Conservation (phyloP, 2,888 invertebrate genomes). For the Cosmia trapezina region DNA sequence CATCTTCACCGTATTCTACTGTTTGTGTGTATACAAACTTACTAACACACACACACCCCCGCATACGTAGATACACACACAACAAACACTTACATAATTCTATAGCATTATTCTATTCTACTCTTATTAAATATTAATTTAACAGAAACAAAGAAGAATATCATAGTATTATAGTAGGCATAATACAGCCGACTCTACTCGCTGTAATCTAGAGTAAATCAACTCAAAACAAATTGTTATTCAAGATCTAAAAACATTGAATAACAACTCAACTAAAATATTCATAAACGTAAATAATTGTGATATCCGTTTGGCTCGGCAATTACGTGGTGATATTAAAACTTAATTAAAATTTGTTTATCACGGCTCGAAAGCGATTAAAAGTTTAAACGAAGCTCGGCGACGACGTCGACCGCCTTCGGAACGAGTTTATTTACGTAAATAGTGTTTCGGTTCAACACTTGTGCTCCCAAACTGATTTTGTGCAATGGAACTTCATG, state of each 20-base stretch:
- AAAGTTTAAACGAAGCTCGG: constrained; percentile 89
- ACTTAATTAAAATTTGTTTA: constrained; percentile 91
- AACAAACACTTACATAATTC: no score
- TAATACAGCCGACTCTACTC: neutral
- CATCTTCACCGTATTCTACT: neutral
- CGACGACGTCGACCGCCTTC: constrained; percentile 86
- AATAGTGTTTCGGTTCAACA: constrained; percentile 81
- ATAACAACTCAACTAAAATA: constrained; percentile 67
- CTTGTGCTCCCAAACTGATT: constrained; percentile 65
- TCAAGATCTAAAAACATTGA: constrained; percentile 49
- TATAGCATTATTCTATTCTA: no score
- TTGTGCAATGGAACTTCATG: constrained; percentile 59
- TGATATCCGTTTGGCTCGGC: constrained; percentile 86
- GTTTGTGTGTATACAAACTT: neutral
- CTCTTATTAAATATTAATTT: no score
- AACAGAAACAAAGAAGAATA: neutral
- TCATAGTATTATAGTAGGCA: neutral
- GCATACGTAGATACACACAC: no score
- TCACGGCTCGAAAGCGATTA: constrained; percentile 90
- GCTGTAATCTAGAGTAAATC: constrained; percentile 18
- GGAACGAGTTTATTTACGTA: constrained; percentile 85
- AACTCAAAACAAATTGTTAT: constrained; percentile 41
- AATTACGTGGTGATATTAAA: constrained; percentile 90
- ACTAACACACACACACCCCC: no score
- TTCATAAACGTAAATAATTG: constrained; percentile 85